A percentile compares a stretch with the other conserved stretches of the same genome.
These are phyloP conservation scores for Catharus bicknelli DNA, from an alignment of 2,113 vertebrate genomes.

Conservation along the genomic window DNA sequence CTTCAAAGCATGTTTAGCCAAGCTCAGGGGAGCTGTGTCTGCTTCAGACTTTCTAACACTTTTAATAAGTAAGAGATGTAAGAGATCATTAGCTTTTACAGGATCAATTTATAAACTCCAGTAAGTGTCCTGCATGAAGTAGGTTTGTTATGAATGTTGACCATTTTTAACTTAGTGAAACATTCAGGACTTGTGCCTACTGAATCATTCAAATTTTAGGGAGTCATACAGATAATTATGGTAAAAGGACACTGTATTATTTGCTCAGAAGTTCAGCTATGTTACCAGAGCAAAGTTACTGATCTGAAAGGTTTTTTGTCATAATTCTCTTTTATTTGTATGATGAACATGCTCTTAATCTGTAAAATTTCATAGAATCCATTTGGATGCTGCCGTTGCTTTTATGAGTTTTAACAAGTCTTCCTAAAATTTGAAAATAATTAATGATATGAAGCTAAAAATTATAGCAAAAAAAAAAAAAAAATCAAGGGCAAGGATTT, in stretches of 20 bases:
- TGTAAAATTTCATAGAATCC: background rate
- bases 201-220: background rate
- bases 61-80: background rate
- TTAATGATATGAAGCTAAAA: background rate
- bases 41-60: background rate
- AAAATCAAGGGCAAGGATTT: background rate
- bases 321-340: background rate
- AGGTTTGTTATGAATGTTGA: background rate
- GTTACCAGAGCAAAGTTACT: background rate
- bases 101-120: background rate
- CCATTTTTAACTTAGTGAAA: background rate
- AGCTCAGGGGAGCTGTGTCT: background rate
- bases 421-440: background rate
- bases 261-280: background rate
- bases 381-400: background rate
- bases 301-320: background rate
- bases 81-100: background rate
- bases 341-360: background rate
- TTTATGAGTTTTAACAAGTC: background rate
- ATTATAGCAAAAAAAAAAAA: background rate
- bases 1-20: background rate
- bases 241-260: background rate
- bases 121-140: background rate
- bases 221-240: background rate
- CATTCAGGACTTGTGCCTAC: background rate